Evolutionary conservation across 2,113 vertebrate species (phyloP), one percentile per base, ranked within the genome.

Genomic region (Eretmochelys imbricata): DNA sequence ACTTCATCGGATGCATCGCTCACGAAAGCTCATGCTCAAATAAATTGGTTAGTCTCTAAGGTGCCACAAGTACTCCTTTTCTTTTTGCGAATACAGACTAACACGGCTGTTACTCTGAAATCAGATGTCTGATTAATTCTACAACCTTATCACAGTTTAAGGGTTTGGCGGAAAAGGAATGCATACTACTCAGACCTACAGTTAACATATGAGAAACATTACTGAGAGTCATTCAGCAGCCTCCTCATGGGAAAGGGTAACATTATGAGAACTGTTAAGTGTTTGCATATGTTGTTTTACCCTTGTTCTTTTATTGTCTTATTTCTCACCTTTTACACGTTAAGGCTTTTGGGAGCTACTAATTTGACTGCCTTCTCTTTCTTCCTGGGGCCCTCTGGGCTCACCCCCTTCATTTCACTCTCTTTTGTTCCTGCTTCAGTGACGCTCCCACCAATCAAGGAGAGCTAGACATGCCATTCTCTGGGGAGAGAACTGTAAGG

Each of bases 121-220:
- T 42, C 95, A 91, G 93, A 95, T 85, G 95, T 97, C 12, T 96
- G 96, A 92, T 96, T 95, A 96, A 22, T 83, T 93, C 87, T 95
- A 78, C 75, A 38, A 38, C 35, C 65, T 72, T 72, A 72, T 38
- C 13, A 46, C 11, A 29, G 13, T 25, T 89, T 92, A 95, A 95
- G 95, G 69, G 92, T 89, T 95, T 92, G 91, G 89, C 85, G 79
- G 54, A 57, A 90, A 93, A 97, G 84, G 62, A 95, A 93, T 90
- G 79, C 91, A 90, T 82, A 86, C 91, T 90, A 83, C 91, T 91
- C 88, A 93, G 94, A 96, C 76, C 96, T 91, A 82, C 13, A 93
- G 89, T 90, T 82, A 95, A 94, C 97, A 97, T 96, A 96, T 96
- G 96, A 96, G 82, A 97, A 95, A 55, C 96, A 97, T 97, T 97